phyloP scores from a whole-genome alignment of 2,888 invertebrate genomes.

The Eueremaeus valkanovi region DNA sequence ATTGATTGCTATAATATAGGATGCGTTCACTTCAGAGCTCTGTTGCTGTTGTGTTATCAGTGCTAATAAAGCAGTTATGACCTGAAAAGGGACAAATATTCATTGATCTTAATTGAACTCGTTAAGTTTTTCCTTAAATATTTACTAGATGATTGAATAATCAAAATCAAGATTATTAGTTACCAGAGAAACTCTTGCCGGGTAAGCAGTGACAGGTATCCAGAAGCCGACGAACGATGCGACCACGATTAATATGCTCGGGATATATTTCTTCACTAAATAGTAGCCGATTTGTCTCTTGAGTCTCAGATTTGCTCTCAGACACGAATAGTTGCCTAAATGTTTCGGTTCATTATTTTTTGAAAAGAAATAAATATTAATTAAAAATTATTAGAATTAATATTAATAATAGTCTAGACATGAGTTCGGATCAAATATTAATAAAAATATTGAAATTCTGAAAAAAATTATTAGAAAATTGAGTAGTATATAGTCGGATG shows the following conservation, averaged over 20 bases:
- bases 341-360: no score
- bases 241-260: conserved; percentile 82
- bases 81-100: conserved; percentile 13
- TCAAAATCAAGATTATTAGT: background rate
- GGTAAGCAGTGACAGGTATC: conserved; percentile 75
- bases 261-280: conserved; percentile 62
- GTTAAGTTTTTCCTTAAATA: background rate
- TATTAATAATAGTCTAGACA: no score
- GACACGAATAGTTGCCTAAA: conserved; percentile 29
- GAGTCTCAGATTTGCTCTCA: background rate
- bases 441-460: no score
- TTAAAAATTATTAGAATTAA: no score
- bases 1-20: conserved; percentile 50
- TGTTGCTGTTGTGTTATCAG: conserved; percentile 46
- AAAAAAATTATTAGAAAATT: no score
- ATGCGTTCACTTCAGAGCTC: conserved; percentile 47
- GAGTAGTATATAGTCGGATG: no score
- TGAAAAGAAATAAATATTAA: no score
- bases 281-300: conserved; percentile 14
- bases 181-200: conserved; percentile 73
- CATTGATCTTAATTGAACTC: no score
- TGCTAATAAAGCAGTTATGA: conserved; percentile 75
- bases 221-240: conserved; percentile 96
- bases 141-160: background rate
- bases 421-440: no score